Evolutionary conservation across 2,797 vertebrate genomes (phyloP).

Genomic region (Brachymystax lenok): DNA sequence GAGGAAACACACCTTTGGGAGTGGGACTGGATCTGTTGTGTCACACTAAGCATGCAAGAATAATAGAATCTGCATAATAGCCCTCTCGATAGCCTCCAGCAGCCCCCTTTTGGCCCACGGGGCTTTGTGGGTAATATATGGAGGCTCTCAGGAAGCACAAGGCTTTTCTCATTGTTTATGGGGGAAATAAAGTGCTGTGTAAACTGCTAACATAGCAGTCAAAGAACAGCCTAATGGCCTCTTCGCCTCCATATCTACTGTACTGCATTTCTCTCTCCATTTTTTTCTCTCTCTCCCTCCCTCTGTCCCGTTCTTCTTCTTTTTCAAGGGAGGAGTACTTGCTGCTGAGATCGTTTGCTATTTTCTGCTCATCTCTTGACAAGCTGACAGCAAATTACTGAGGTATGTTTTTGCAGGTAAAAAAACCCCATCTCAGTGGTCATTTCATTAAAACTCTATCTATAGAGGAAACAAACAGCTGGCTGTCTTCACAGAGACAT

Average conservation of each 20-base stretch:
- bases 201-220: constrained; percentile 62
- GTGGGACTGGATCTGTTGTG: neutral
- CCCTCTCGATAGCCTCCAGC: too few species aligned
- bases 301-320: constrained; percentile 10
- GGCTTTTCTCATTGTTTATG: constrained; percentile 52
- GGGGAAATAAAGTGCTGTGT: constrained; percentile 56
- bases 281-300: neutral
- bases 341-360: constrained; percentile 44
- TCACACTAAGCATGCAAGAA: neutral
- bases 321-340: constrained; percentile 29
- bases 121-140: constrained; percentile 2
- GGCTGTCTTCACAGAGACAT: neutral
- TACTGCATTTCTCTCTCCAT: neutral
- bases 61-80: neutral
- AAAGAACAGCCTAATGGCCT: constrained; percentile 51
- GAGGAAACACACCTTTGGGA: neutral
- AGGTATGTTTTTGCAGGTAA: constrained; percentile 34
- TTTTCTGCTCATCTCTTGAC: constrained; percentile 42
- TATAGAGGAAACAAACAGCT: neutral
- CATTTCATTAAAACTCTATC: constrained; percentile 44
- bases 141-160: constrained; percentile 29
- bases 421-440: constrained; percentile 34
- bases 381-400: constrained; percentile 55
- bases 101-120: neutral
- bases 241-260: constrained; percentile 17